Base-by-base conservation (phyloP, 2,888 invertebrate species). In the Rugalucina vietnamica region DNA sequence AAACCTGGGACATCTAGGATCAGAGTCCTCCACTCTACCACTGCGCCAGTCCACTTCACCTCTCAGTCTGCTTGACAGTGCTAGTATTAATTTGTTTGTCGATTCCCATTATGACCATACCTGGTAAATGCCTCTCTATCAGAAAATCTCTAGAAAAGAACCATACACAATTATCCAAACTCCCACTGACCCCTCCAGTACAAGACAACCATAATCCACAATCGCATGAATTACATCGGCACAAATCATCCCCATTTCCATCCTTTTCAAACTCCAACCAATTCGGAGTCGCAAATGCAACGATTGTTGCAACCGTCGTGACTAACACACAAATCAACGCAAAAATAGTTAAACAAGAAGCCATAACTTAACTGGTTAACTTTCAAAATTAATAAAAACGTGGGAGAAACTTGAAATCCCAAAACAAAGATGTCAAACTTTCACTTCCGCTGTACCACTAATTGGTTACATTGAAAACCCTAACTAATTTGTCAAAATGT, bases 261-360 rank as follows among this genome's bases (percentile, higher is more conserved):
- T 81, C 71, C 43, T 78, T 83, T 34, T 88, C 88, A 74, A 92
- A 91, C 76, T 87, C 89, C 14, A 92, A 78, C 93, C 93, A 93
- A 79, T 93, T 92, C 18, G 93, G 93, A 14, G 92, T 93, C 4
- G 93, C 90, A 80, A 93, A 93, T 1, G 92, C 89, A 12, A 93
- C 93, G 43, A 93, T 93, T 29, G 91, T 91, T 5, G 92, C 92
- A 5, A 93, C 92, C 34, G 92, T 91, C n/a, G 93, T 92, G n/a
- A 93, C 83, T 69, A 93, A 87, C 18, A 93, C 92, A 81, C 91
- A 91, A 27, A 93, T 88, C 36, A 93, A 91, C n/a, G 92, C 92
- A n/a, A 90, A 89, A 50, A 93, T 90, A 4, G 91, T 87, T 37
- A 90, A 79, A 88, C 92, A 92, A 29, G 91, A 90, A 27, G 92